Conservation (phyloP, 1,140 invertebrate species). For the Drosophila athabasca region DNA sequence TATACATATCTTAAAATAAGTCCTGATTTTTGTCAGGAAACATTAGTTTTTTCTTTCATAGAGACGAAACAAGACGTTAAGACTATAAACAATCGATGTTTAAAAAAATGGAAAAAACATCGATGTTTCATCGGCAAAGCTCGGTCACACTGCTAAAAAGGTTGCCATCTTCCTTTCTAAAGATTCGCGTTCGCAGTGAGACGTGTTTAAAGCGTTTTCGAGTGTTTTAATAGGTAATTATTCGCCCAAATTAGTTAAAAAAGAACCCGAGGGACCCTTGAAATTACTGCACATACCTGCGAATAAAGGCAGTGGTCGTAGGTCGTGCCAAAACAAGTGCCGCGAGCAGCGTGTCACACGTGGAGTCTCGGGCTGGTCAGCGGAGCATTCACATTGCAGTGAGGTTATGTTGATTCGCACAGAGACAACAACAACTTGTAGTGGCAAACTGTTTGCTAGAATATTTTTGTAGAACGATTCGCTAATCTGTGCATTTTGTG, state of each 20-base stretch:
- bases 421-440: constrained; percentile 51
- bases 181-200: constrained; percentile 77
- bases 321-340: constrained; percentile 8
- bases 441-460: constrained; percentile 7
- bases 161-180: constrained; percentile 79
- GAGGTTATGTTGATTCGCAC: constrained; percentile 70
- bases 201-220: constrained; percentile 83
- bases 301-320: constrained; percentile 25
- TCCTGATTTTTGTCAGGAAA: no score
- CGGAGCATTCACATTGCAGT: constrained; percentile 50
- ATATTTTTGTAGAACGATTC: constrained; percentile 33
- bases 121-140: no score
- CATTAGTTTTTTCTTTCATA: no score
- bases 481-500: constrained; percentile 32
- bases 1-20: no score
- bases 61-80: no score
- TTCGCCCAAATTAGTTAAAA: constrained; percentile 29
- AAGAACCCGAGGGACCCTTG: constrained; percentile 11
- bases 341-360: constrained; percentile 56
- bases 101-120: no score
- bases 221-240: constrained; percentile 83
- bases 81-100: no score
- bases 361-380: constrained; percentile 41
- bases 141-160: no score
- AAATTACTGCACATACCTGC: neutral